Conservation (phyloP, 37 sponge, comb jelly and placozoan species). For the Lycopodina hypogea region DNA sequence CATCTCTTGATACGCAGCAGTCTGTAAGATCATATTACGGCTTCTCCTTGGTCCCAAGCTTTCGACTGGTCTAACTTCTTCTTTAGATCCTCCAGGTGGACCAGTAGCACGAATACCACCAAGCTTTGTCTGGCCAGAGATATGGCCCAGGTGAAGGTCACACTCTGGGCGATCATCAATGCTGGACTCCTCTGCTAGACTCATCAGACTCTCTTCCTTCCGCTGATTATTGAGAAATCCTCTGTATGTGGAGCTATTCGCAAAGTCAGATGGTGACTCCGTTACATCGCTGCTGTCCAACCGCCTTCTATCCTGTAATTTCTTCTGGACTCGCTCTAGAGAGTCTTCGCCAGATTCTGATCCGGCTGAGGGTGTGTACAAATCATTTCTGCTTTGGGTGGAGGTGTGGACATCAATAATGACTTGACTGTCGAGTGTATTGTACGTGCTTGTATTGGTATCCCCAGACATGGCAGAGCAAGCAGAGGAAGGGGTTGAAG, state of each 20-base stretch:
- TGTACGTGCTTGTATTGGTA: neutral
- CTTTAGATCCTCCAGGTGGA: neutral
- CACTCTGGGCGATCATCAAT: conserved; percentile 59
- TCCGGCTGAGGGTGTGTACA: no score
- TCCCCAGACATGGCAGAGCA: neutral
- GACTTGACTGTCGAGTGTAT: neutral
- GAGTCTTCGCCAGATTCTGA: conserved; percentile 4
- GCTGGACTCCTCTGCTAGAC: neutral
- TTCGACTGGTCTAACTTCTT: neutral
- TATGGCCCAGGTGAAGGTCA: conserved; percentile 48
- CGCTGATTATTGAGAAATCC: conserved; percentile 14
- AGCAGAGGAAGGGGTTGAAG: neutral
- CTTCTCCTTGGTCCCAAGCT: neutral
- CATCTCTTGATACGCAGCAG: conserved; percentile 15
- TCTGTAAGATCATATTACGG: neutral
- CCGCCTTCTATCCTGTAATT: conserved; percentile 28
- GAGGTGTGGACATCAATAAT: neutral
- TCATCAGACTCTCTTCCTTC: conserved; percentile 22
- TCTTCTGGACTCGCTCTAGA: conserved; percentile 28
- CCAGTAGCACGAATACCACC: neutral
- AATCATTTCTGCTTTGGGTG: neutral
- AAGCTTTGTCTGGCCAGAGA: conserved; percentile 17
- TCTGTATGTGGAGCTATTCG: conserved; percentile 25
- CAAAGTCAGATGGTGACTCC: neutral
- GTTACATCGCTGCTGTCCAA: neutral